These are phyloP conservation scores for Gadus chalcogrammus DNA, from an alignment of 2,113 vertebrate species.

Conservation along the genomic window DNA sequence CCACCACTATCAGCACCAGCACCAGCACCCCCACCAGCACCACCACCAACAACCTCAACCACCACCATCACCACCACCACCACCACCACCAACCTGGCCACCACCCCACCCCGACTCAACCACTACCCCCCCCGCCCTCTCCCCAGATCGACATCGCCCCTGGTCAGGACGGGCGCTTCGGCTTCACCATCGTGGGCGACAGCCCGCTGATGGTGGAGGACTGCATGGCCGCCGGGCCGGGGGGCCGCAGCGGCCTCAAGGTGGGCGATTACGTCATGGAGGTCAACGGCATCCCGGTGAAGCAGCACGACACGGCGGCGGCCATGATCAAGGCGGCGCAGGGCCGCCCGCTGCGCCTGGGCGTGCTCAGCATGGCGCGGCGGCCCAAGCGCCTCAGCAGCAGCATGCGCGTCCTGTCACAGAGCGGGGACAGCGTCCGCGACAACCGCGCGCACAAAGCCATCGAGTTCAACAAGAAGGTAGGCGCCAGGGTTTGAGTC, in stretches of 20 bases:
- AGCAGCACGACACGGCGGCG: conserved; percentile 64
- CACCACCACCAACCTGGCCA: no score
- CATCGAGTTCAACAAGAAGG: conserved; percentile 89
- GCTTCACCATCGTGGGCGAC: conserved; percentile 76
- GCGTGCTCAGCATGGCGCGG: conserved; percentile 78
- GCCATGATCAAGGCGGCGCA: conserved; percentile 76
- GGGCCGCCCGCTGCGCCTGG: conserved; percentile 71
- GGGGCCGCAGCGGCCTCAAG: conserved; percentile 73
- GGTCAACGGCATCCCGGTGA: conserved; percentile 77
- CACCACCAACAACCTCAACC: no score
- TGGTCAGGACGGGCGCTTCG: conserved; percentile 66
- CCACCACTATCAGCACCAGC: no score
- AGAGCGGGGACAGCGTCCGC: conserved; percentile 66
- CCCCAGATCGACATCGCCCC: conserved; percentile 71
- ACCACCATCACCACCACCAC: no score
- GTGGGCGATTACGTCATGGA: conserved; percentile 80
- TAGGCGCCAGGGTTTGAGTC: conserved; percentile 58
- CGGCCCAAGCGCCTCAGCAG: conserved; percentile 68
- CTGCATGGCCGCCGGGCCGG: conserved; percentile 72
- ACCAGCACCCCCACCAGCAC: no score
- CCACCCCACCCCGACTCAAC: background rate
- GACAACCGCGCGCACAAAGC: conserved; percentile 86
- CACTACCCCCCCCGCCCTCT: background rate
- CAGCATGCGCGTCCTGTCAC: conserved; percentile 76
- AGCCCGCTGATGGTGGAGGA: conserved; percentile 79